These are phyloP conservation scores for Limnephilus rhombicus DNA, from an alignment of 2,888 invertebrate genomes.

Conservation along the genomic window DNA sequence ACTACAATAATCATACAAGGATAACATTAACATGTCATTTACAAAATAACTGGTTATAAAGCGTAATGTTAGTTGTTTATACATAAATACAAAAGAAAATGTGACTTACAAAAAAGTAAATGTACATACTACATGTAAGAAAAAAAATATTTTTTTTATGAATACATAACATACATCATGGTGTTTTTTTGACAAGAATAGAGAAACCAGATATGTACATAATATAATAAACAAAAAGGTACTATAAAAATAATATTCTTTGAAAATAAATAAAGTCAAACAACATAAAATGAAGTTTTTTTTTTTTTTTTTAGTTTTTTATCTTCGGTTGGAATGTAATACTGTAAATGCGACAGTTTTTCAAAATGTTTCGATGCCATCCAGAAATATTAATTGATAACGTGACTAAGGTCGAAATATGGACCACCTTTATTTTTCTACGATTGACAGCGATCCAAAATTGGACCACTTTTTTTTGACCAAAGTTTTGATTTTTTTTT, in stretches of 20 bases:
- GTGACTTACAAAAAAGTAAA: background rate
- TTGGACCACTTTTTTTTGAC: no score
- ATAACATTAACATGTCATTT: slow-evolving; percentile 21
- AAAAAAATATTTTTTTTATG: background rate
- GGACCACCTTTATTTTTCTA: no score
- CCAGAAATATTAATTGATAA: no score
- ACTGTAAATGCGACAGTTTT: background rate
- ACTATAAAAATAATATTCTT: background rate
- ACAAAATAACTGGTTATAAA: slow-evolving; percentile 28
- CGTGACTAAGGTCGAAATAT: no score
- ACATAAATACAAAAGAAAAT: background rate
- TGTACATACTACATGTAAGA: background rate
- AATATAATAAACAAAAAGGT: background rate
- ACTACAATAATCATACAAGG: slow-evolving; percentile 2
- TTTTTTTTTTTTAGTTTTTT: no score
- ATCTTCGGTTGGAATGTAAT: background rate
- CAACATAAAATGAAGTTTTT: background rate
- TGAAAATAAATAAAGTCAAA: background rate
- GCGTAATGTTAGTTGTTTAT: background rate
- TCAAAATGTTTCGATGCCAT: background rate
- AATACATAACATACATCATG: background rate
- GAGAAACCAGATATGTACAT: background rate
- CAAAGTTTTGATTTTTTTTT: no score
- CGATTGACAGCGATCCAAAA: no score
- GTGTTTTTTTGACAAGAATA: background rate